phyloP scores from a whole-genome alignment of 2,113 vertebrate genomes.

The Megaceryle maxima region DNA sequence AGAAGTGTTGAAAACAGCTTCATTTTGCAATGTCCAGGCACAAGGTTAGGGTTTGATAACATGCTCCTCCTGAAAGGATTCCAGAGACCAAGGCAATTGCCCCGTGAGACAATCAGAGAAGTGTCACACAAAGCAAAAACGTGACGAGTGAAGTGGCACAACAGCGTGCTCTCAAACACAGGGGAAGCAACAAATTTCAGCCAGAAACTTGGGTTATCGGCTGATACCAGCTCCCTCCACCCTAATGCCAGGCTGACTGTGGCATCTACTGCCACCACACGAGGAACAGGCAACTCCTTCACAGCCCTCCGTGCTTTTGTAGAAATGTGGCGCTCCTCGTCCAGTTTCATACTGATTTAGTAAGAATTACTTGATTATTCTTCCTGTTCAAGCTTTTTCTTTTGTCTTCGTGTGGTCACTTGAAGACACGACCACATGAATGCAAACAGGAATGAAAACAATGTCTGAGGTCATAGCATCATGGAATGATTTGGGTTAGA shows the following conservation, averaged over 20 bases:
- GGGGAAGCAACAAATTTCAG: neutral
- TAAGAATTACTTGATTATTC: accelerated
- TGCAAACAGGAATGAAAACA: neutral
- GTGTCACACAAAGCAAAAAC: neutral
- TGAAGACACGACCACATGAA: accelerated
- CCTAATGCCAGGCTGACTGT: neutral
- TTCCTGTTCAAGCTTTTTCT: neutral
- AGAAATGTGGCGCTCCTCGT: accelerated
- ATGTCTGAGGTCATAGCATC: neutral
- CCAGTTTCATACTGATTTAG: accelerated
- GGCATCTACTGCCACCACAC: neutral
- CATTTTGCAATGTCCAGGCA: accelerated
- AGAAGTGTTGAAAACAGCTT: accelerated
- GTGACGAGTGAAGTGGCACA: neutral
- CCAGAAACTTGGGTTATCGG: accelerated
- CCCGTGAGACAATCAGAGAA: neutral
- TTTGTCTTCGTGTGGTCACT: accelerated
- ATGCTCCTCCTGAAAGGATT: neutral
- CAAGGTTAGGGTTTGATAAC: accelerated
- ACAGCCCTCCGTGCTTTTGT: accelerated
- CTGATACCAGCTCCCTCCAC: neutral
- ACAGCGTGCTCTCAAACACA: accelerated
- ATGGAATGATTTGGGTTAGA: neutral
- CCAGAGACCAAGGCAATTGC: neutral
- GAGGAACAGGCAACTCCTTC: neutral